Percentiles rank a stretch among this genome's conserved stretches.
Evolutionary conservation across 1,140 invertebrate genomes (phyloP).

Genomic region (Drosophila elegans): DNA sequence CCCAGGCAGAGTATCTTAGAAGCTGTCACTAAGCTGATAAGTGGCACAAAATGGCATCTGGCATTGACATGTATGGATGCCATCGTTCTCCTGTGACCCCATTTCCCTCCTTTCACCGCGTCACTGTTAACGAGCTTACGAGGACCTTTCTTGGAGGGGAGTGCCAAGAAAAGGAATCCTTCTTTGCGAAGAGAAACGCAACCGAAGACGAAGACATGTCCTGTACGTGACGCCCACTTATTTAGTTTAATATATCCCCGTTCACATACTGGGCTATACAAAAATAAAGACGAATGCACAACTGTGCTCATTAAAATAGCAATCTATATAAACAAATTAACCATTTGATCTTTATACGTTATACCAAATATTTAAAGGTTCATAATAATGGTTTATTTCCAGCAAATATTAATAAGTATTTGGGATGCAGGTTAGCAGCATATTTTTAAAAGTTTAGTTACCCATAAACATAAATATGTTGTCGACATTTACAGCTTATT

Average conservation of each 20-base stretch:
- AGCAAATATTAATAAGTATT: too few species aligned
- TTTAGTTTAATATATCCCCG: conserved; percentile 54
- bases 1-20: conserved; percentile 29
- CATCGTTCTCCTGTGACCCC: conserved; percentile 10
- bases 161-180: conserved; percentile 9
- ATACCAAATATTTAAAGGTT: too few species aligned
- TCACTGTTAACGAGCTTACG: conserved; percentile 43
- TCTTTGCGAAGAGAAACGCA: conserved; percentile 7
- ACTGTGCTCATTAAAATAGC: background rate
- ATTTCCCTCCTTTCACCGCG: background rate
- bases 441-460: too few species aligned
- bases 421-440: too few species aligned
- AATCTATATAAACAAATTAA: too few species aligned
- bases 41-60: conserved; percentile 60
- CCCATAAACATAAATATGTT: too few species aligned
- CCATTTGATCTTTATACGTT: too few species aligned
- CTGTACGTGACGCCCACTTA: conserved; percentile 64
- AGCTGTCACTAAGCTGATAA: conserved; percentile 57
- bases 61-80: conserved; percentile 59
- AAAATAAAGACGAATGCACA: conserved; percentile 10
- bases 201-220: conserved; percentile 43
- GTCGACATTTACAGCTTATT: too few species aligned
- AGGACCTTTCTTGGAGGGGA: conserved; percentile 20
- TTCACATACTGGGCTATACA: conserved; percentile 28
- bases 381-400: too few species aligned